Evolutionary conservation across 2,113 vertebrate genomes (phyloP).

Genomic region (Pedionomus torquatus): DNA sequence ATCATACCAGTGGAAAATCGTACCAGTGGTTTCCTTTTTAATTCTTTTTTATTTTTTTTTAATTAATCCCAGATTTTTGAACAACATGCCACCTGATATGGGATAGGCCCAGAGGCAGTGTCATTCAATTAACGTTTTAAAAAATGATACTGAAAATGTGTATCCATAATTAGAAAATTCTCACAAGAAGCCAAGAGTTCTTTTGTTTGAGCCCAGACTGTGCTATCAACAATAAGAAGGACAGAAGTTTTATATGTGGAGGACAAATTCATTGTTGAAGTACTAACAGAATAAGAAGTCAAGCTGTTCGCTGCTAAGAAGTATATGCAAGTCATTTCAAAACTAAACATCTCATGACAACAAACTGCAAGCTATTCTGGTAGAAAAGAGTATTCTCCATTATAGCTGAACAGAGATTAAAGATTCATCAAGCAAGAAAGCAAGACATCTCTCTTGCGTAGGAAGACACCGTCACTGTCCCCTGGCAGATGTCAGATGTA

Average conservation of each 20-base stretch:
- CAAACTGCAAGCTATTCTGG: neutral
- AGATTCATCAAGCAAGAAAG: neutral
- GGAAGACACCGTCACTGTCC: rapidly evolving
- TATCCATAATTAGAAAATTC: neutral
- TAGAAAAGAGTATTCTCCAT: neutral
- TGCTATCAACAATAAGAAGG: neutral
- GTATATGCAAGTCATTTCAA: neutral
- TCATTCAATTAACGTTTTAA: neutral
- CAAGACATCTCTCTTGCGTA: rapidly evolving
- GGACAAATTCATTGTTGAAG: neutral
- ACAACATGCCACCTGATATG: neutral
- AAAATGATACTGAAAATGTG: neutral
- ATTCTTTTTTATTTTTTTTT: neutral
- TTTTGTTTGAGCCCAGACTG: neutral
- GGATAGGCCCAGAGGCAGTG: neutral
- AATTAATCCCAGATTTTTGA: neutral
- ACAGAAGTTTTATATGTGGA: neutral
- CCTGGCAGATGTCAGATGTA: neutral
- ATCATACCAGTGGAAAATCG: neutral
- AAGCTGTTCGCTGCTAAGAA: neutral
- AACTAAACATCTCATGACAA: neutral
- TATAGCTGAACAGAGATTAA: neutral
- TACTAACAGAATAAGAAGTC: neutral
- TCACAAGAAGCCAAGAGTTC: neutral
- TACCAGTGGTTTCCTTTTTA: rapidly evolving